phyloP scores from a whole-genome alignment of 1,140 invertebrate genomes.

The Bicyclus anynana region DNA sequence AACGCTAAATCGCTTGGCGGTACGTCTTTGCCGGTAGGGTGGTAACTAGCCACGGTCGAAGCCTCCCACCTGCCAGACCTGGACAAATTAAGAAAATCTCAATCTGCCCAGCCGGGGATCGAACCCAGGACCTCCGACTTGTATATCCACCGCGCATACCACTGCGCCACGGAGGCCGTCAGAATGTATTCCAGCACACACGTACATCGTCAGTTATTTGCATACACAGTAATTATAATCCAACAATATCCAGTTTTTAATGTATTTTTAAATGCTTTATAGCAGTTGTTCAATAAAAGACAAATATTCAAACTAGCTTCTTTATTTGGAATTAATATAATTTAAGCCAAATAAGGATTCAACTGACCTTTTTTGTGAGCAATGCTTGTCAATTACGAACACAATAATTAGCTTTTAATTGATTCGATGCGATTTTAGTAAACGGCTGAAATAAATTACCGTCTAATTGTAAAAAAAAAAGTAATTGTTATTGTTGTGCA shows the following conservation, averaged over 20 bases:
- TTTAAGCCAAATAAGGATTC: no score
- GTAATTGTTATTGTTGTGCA: no score
- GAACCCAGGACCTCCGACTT: no score
- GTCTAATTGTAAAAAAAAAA: neutral
- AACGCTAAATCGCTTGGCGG: no score
- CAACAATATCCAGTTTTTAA: neutral
- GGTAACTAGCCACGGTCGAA: no score
- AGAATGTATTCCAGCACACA: no score
- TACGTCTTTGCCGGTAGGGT: no score
- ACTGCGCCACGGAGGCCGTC: no score
- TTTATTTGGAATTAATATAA: neutral
- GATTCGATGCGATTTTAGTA: constrained; percentile 1
- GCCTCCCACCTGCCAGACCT: no score
- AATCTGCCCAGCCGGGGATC: no score
- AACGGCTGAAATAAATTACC: neutral
- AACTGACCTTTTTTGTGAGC: neutral
- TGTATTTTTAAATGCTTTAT: neutral
- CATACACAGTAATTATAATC: neutral
- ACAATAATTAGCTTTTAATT: constrained; percentile 10
- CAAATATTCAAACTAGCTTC: neutral
- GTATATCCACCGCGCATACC: no score
- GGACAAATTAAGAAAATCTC: no score
- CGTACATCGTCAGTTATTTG: neutral
- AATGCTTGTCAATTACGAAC: neutral
- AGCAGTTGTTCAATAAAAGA: neutral